Evolutionary conservation across 2,888 invertebrate species (phyloP).

Genomic region (Seira ritae): DNA sequence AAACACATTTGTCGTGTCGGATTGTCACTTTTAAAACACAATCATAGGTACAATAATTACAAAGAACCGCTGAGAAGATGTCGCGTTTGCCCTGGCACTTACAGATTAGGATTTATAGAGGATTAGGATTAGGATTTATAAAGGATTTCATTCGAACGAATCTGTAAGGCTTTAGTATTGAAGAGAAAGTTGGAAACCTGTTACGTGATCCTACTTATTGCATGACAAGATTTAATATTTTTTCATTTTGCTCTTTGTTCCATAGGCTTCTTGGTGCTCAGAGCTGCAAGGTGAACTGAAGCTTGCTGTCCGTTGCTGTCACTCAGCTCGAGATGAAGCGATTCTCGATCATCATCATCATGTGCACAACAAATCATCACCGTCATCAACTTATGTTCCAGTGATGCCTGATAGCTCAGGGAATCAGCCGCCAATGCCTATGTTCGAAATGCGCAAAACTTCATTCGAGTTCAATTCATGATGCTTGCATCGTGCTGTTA

Average conservation of each 20-base stretch:
- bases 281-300: conserved; percentile 96
- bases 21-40: too few species aligned
- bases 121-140: too few species aligned
- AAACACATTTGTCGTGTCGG: too few species aligned
- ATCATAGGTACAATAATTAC: too few species aligned
- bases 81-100: too few species aligned
- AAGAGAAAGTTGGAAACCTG: too few species aligned
- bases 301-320: conserved; percentile 88
- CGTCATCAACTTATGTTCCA: conserved; percentile 85
- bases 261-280: conserved; percentile 89
- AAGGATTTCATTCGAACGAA: too few species aligned
- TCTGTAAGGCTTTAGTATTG: too few species aligned
- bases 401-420: conserved; percentile 77
- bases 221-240: too few species aligned
- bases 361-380: conserved; percentile 84
- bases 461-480: conserved; percentile 69
- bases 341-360: conserved; percentile 70
- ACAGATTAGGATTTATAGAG: too few species aligned
- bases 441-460: conserved; percentile 82
- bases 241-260: conserved; percentile 62
- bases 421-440: conserved; percentile 76
- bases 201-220: too few species aligned
- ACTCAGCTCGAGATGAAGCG: conserved; percentile 70
- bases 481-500: conserved; percentile 56
- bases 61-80: too few species aligned